Conservation (phyloP, 64 coral and sea anemone genomes). For the Anthopleura sola region DNA sequence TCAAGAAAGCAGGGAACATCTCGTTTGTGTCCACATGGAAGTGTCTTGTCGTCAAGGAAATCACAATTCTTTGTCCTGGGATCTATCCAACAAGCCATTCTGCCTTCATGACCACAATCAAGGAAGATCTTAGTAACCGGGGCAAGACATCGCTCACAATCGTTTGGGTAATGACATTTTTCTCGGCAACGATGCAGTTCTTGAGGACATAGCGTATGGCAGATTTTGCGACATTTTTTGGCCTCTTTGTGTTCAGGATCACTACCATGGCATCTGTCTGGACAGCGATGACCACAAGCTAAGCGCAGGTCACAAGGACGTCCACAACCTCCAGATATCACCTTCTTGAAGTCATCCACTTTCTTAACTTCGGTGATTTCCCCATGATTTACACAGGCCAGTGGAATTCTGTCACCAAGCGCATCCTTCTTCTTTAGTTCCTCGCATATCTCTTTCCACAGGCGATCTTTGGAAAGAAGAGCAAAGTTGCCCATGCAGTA, state of each 20-base stretch:
- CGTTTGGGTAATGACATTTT: neutral
- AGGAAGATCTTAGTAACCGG: neutral
- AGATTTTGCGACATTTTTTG: slow-evolving; percentile 4
- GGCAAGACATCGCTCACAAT: slow-evolving; percentile 8
- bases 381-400: slow-evolving; percentile 50
- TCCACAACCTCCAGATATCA: slow-evolving; percentile 32
- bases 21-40: slow-evolving; percentile 50
- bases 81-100: slow-evolving; percentile 19
- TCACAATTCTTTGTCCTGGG: slow-evolving; percentile 13
- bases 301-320: slow-evolving; percentile 28
- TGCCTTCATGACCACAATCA: slow-evolving; percentile 47
- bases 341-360: slow-evolving; percentile 42
- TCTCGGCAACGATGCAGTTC: neutral
- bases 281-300: slow-evolving; percentile 30
- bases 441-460: slow-evolving; percentile 57
- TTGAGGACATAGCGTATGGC: neutral
- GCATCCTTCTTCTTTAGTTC: slow-evolving; percentile 27
- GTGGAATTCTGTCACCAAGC: neutral
- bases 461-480: slow-evolving; percentile 2
- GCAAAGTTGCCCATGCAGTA: slow-evolving; percentile 49
- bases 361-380: slow-evolving; percentile 25
- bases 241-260: neutral
- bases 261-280: slow-evolving; percentile 15
- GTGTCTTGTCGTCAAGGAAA: neutral
- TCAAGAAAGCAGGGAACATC: slow-evolving; percentile 36